These are phyloP conservation scores for Agriopis marginaria DNA, from an alignment of 2,888 invertebrate species.

Conservation along the genomic window DNA sequence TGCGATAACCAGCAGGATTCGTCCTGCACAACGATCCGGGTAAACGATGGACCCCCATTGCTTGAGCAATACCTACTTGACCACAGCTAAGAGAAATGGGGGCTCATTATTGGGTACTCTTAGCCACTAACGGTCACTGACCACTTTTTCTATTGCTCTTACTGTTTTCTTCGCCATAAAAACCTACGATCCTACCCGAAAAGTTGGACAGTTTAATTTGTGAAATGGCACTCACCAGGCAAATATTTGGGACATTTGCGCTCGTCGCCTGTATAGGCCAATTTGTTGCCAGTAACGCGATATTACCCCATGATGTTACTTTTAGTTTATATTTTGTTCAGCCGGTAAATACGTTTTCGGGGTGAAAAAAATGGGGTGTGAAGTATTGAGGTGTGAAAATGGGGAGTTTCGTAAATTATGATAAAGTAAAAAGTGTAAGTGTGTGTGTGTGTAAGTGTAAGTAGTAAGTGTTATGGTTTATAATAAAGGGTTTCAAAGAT, in stretches of 20 bases:
- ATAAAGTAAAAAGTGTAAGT: no score
- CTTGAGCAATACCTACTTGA: no score
- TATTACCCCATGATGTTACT: conserved; percentile 29
- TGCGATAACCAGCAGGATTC: no score
- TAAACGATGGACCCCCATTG: no score
- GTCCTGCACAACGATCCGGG: no score
- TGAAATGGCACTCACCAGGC: conserved; percentile 38
- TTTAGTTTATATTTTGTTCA: conserved; percentile 23
- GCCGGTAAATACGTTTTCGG: conserved; percentile 12
- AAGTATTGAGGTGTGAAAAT: neutral
- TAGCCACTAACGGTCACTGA: neutral
- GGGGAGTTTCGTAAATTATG: neutral
- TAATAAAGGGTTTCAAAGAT: no score
- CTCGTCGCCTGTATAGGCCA: conserved; percentile 34
- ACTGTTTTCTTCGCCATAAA: conserved; percentile 9
- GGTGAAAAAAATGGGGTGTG: neutral
- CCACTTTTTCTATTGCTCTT: neutral
- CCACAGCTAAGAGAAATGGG: no score
- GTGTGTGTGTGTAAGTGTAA: no score
- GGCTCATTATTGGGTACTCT: no score
- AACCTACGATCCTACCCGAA: conserved; percentile 24
- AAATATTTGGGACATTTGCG: conserved; percentile 36
- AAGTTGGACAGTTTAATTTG: conserved; percentile 38
- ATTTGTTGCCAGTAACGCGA: conserved; percentile 35
- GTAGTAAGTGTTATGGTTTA: no score